Conservation (phyloP, 2,113 vertebrate species). For the Nicator chloris region DNA sequence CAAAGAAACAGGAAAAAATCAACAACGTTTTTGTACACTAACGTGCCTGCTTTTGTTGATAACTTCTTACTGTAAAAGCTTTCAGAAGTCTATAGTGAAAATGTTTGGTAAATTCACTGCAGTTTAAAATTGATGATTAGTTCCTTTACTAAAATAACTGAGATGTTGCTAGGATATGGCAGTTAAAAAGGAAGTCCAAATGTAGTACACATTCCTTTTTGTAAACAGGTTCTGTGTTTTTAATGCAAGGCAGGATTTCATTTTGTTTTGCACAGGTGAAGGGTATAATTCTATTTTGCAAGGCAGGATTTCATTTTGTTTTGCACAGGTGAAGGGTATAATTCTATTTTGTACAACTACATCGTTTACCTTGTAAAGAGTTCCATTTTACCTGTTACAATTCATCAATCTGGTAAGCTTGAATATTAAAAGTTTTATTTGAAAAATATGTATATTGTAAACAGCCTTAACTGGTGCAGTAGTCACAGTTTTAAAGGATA, state of each 20-base stretch:
- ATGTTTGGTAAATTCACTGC: slow-evolving; percentile 78
- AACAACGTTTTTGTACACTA: slow-evolving; percentile 72
- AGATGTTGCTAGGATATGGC: slow-evolving; percentile 47
- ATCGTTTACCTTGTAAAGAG: slow-evolving; percentile 69
- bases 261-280: slow-evolving; percentile 65
- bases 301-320: slow-evolving; percentile 70
- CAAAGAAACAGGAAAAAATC: slow-evolving; percentile 56
- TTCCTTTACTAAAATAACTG: slow-evolving; percentile 69
- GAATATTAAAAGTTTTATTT: slow-evolving; percentile 69
- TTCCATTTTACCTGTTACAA: slow-evolving; percentile 60
- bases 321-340: slow-evolving; percentile 51
- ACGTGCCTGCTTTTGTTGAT: slow-evolving; percentile 80
- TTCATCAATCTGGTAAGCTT: slow-evolving; percentile 68
- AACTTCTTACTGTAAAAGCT: slow-evolving; percentile 81
- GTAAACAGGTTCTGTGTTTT: slow-evolving; percentile 67
- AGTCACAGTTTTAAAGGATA: slow-evolving; percentile 36
- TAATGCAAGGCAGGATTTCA: slow-evolving; percentile 65
- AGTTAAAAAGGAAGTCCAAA: slow-evolving; percentile 55
- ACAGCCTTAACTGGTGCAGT: slow-evolving; percentile 71
- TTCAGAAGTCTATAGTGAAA: slow-evolving; percentile 74
- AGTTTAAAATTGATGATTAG: slow-evolving; percentile 65
- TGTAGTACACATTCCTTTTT: slow-evolving; percentile 67
- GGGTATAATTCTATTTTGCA: slow-evolving; percentile 45
- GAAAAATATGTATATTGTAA: slow-evolving; percentile 58
- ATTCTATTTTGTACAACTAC: slow-evolving; percentile 71